These are phyloP conservation scores for Lasius platythorax DNA, from an alignment of 2,888 invertebrate species.

Conservation along the genomic window DNA sequence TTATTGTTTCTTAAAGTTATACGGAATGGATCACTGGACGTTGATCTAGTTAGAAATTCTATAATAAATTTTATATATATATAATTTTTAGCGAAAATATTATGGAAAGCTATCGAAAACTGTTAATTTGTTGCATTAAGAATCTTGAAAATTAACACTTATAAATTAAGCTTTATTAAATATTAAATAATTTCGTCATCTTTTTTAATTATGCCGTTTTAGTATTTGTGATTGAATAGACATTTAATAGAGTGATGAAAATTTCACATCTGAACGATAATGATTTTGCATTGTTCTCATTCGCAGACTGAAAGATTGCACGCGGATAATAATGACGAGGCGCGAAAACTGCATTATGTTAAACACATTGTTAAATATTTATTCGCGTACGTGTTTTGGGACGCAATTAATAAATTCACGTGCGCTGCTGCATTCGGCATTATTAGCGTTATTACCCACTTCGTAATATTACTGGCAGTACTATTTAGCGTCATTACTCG, in stretches of 20 bases:
- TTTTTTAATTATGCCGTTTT: neutral
- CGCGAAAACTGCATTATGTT: constrained; percentile 38
- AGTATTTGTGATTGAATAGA: neutral
- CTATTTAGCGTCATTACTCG: constrained; percentile 48
- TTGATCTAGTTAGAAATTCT: neutral
- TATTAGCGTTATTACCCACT: constrained; percentile 43
- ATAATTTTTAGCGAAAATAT: neutral
- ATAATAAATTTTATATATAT: neutral
- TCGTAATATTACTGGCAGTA: constrained; percentile 29
- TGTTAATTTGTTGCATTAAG: neutral
- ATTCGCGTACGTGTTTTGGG: constrained; percentile 16
- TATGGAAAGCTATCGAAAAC: neutral
- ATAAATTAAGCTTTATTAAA: neutral
- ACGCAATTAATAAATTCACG: constrained; percentile 41
- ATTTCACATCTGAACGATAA: neutral
- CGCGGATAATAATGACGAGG: constrained; percentile 1
- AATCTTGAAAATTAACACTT: neutral
- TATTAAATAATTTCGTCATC: neutral
- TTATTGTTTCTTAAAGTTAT: neutral
- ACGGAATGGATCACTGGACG: neutral
- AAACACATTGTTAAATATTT: constrained; percentile 46
- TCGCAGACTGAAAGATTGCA: neutral
- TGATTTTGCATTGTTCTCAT: neutral
- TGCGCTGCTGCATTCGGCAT: constrained; percentile 11
- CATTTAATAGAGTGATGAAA: neutral